Base-by-base conservation (phyloP, 2,888 invertebrate species). In the Chalcosyrphus nemorum region DNA sequence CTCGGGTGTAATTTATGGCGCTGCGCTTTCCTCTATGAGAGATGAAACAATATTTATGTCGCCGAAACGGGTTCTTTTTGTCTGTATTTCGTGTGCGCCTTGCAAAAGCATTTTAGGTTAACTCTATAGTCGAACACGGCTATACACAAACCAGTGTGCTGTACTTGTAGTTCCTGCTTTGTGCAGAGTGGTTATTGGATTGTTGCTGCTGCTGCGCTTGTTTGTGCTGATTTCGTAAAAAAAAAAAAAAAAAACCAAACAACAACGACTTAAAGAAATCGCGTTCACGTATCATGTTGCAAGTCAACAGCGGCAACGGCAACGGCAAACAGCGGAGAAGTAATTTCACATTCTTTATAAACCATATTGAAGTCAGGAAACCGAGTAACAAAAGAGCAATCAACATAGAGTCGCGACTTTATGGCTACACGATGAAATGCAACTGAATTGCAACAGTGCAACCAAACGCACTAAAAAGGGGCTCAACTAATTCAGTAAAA, bases 41-140 rank as follows among this genome's bases (percentile, higher is more conserved):
- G 84, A 84, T 84, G 80, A 84, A 84, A 84, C 84, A 80, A 80
- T 75, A 84, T 84, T 84, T 75, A 75, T 75, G 84, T 84, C 80
- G 84, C 80, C 84, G 84, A 84, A 84, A 80, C 84, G 68, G 63
- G 84, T 84, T 84, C 68, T 68, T 80, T 70, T 74, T 78, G n/a
- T 61, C 74, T 43, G 50, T 75, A 66, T 77, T 71, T 82, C 59
- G 77, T 66, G 9, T 41, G 32, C 59, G 54, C 50, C 61, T 71
- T 66, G 47, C 71, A 57, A 70, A 71, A 78, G 32, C 68, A 27
- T 84, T 84, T 84, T 80, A 70, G 78, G 78, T 84, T 78, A 84
- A 80, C 74, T 84, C 61, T 50, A 35, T n/a, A n/a, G n/a, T n/a
- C n/a, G n/a, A n/a, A n/a, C 43, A 17, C 47, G 56, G 19, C 65